Base-by-base conservation (phyloP, 2,888 invertebrate species). In the Drosophila trichaetosa region DNA sequence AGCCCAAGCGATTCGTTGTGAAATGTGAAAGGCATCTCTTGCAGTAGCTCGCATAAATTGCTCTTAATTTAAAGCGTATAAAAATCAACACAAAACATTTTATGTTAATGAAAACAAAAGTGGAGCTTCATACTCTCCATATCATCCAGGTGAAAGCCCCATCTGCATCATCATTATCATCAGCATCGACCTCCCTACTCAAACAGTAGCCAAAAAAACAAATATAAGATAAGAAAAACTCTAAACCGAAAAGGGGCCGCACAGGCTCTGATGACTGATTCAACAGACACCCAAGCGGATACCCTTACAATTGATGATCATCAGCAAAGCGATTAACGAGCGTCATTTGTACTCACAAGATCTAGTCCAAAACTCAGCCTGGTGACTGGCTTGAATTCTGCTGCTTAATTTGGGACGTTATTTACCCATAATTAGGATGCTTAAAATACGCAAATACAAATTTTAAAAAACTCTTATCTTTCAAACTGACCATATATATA, bases 11-110 rank as follows among this genome's bases (percentile, higher is more conserved):
- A 33, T 54, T 49, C 61, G 62, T 54, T 77, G 78, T 57, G 69
- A 78, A 68, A 79, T 74, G 74, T 82, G 71, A 75, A 73, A 79
- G 79, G 80, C 80, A 63, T 40, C 56, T 63, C 56, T 73, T 36
- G 76, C 56, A n/a, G 29, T n/a, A 21, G 16, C 31, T 49, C 71
- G 80, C 82, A 89, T 89, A 86, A 89, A 87, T 87, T 86, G 73
- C 68, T 61, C 71, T 73, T 84, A 86, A 87, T 86, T 87, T 89
- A 89, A 74, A 75, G 79, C 81, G 61, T 69, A 87, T 87, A 75
- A 87, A 87, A 87, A 89, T 89, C 86, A 89, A 89, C 81, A 88
- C 82, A 87, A 86, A 87, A 89, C 87, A 83, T 89, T 87, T 91
- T 91, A 91, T 91, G 90, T 88, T 88, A 90, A 91, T 91, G 84